A percentile compares a stretch with the other conserved stretches of the same genome.
These are phyloP conservation scores for Noctua comes DNA, from an alignment of 2,888 invertebrate genomes.

Conservation along the genomic window DNA sequence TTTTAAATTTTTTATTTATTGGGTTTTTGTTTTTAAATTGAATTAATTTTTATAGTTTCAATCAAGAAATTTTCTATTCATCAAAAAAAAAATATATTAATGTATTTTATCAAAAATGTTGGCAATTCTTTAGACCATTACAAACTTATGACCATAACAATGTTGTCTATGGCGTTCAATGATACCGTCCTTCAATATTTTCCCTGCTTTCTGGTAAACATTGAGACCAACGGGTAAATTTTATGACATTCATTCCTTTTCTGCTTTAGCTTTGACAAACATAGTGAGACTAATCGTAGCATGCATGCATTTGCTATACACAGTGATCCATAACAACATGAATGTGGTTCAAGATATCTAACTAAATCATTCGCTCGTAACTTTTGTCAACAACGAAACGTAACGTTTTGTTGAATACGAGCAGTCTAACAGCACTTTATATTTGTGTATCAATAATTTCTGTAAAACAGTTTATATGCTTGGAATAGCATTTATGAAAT, in stretches of 20 bases:
- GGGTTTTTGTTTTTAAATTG: neutral
- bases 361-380: neutral
- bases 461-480: neutral
- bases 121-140: conserved; percentile 5
- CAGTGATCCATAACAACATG: neutral
- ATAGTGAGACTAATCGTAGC: neutral
- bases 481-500: neutral
- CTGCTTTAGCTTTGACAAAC: neutral
- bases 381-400: no score
- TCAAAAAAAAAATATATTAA: neutral
- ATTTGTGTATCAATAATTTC: neutral
- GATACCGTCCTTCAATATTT: conserved; percentile 36
- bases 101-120: neutral
- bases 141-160: conserved; percentile 42
- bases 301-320: neutral
- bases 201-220: conserved; percentile 16
- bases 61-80: neutral
- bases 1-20: neutral
- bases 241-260: neutral
- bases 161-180: conserved; percentile 44
- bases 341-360: neutral
- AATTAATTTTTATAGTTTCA: rapidly evolving
- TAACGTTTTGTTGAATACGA: no score
- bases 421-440: no score
- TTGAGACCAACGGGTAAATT: neutral